phyloP scores from a whole-genome alignment of 2,113 vertebrate species.

The Antechinus stuartii region DNA sequence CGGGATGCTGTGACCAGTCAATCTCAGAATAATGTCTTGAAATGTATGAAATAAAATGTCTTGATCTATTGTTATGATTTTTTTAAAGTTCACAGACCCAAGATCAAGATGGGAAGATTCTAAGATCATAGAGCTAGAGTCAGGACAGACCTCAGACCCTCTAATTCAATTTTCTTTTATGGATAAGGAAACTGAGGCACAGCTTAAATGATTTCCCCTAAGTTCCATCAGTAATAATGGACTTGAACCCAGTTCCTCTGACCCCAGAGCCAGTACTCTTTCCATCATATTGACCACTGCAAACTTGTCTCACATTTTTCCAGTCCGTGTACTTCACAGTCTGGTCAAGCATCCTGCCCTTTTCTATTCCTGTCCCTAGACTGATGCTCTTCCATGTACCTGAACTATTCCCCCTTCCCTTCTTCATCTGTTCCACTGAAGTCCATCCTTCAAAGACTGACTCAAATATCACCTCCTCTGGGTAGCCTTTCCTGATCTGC shows the following conservation, averaged over 20 bases:
- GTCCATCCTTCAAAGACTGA: not conserved
- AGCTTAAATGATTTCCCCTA: not conserved
- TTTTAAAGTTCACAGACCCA: not conserved
- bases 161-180: not conserved
- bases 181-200: slow-evolving; percentile 15
- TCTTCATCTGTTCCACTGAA: not conserved
- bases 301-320: not conserved
- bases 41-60: not conserved
- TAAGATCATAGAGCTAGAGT: not conserved
- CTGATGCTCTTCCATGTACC: not conserved
- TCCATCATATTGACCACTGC: not conserved
- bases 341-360: not conserved
- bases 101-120: not conserved
- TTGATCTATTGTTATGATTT: not conserved
- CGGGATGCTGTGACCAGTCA: not conserved
- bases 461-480: not conserved
- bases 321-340: not conserved
- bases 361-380: not conserved
- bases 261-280: slow-evolving; percentile 20
- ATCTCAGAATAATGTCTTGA: not conserved
- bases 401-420: not conserved
- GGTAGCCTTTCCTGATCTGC: not conserved
- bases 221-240: not conserved
- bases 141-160: not conserved
- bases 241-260: slow-evolving; percentile 24